Conservation (phyloP, 2,797 vertebrate species). For the Pteropus rufus region DNA sequence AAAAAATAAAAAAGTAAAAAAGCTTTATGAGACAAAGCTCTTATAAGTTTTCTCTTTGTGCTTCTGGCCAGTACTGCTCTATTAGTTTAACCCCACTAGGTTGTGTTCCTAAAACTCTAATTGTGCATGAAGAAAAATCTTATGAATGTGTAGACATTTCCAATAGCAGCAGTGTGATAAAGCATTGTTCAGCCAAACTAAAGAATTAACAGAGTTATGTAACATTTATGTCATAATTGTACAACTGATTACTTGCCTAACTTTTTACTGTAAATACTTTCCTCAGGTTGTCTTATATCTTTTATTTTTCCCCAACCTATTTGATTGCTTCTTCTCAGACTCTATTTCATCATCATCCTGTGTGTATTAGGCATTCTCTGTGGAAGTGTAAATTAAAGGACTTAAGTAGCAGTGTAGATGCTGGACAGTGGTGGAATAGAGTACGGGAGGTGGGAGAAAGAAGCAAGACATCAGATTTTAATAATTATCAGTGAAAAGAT, state of each 20-base stretch:
- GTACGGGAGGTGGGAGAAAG: neutral
- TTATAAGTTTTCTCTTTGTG: neutral
- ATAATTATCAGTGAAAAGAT: neutral
- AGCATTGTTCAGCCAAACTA: neutral
- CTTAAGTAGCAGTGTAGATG: neutral
- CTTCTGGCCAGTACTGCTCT: neutral
- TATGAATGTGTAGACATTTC: neutral
- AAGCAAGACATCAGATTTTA: neutral
- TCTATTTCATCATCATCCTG: neutral
- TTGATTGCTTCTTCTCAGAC: neutral
- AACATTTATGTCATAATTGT: neutral
- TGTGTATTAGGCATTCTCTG: neutral
- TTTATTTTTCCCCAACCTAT: neutral
- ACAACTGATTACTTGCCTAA: neutral
- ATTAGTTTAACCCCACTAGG: neutral
- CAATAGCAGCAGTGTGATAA: neutral
- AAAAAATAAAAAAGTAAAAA: slow-evolving; percentile 28
- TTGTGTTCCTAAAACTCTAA: neutral
- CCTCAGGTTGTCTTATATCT: neutral
- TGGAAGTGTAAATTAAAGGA: neutral
- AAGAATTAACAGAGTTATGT: neutral
- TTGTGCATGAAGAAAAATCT: neutral
- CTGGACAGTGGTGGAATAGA: neutral
- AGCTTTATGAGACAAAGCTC: neutral
- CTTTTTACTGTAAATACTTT: neutral